Evolutionary conservation across 2,113 vertebrate genomes (phyloP), one percentile per base, ranked within the genome.

Genomic region (Hydrochoerus hydrochaeris): DNA sequence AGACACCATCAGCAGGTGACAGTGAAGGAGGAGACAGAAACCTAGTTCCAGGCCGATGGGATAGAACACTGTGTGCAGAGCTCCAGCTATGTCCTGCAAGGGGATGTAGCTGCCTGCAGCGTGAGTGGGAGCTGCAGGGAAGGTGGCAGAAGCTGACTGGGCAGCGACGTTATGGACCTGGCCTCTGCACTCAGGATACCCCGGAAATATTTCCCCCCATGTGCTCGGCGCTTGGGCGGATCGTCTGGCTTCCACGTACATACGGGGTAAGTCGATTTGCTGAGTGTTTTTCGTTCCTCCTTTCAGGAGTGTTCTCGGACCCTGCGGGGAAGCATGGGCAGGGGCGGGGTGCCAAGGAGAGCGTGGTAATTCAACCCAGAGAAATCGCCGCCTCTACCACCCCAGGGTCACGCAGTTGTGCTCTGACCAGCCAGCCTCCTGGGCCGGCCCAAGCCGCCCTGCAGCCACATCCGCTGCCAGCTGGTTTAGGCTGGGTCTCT

Each of bases 1-100:
- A 30, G 24, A 2, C 0, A 0, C 49, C 7, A 32, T 28, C 4
- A 0, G 41, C 85, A 71, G 77, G 87, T 13, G 49, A 19, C 0
- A 1, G 7, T 28, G 22, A 7, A 54, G 73, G 38, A 32, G 44
- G n/a, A 41, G 28, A 17, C 5, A 8, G 28, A 41, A 26, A 24
- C 54, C 5, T 24, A n/a, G 52, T 7, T 71, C 52, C 78, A 58
- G 71, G 32, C 7, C 19, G n/a, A 57, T 13, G 58, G 46, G 60
- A 58, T 46, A 30, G 35, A 2, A 35, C 46, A 30, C 17, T 7
- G n/a, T 0, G 44, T 46, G n/a, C 28, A 9, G 3, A n/a, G 52
- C 0, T 28, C 65, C 19, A 2, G 49, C 38, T 52, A 52, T 17
- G 10, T 65, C 35, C 12, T 9, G 63, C 44, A 46, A 30, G 35